phyloP scores from a whole-genome alignment of 2,797 vertebrate species.

The Ambastaia sidthimunki region DNA sequence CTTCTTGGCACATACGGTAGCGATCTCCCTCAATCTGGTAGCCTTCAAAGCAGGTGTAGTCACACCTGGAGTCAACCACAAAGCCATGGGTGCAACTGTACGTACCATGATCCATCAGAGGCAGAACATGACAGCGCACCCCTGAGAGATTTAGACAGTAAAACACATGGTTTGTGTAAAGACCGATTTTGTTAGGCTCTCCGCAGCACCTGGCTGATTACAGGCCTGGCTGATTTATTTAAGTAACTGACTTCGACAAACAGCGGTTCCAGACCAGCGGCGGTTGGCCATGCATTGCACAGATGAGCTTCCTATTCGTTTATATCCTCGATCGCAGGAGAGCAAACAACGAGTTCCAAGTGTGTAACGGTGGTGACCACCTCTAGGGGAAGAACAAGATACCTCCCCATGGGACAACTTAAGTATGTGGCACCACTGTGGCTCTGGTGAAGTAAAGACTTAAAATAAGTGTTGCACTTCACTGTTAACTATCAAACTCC shows the following conservation, averaged over 20 bases:
- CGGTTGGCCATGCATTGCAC: constrained; percentile 85
- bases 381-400: constrained; percentile 85
- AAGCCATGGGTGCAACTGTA: constrained; percentile 86
- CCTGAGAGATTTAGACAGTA: constrained; percentile 70
- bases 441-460: constrained; percentile 72
- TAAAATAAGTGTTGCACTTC: not conserved
- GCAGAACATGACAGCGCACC: constrained; percentile 85
- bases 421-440: constrained; percentile 87
- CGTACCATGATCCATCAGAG: constrained; percentile 82
- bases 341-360: constrained; percentile 89
- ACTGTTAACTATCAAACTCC: not conserved
- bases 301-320: constrained; percentile 80
- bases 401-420: constrained; percentile 86
- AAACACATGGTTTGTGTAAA: constrained; percentile 19
- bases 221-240: no score
- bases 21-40: constrained; percentile 88
- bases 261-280: constrained; percentile 88
- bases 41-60: constrained; percentile 85
- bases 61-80: constrained; percentile 88
- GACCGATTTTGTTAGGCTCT: not conserved
- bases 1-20: constrained; percentile 84
- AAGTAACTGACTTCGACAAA: constrained; percentile 88
- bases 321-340: constrained; percentile 86
- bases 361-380: constrained; percentile 81
- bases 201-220: not conserved